A percentile compares a stretch with the other conserved stretches of the same genome.
phyloP scores from a whole-genome alignment of 2,888 invertebrate genomes.

The Corbicula japonica region DNA sequence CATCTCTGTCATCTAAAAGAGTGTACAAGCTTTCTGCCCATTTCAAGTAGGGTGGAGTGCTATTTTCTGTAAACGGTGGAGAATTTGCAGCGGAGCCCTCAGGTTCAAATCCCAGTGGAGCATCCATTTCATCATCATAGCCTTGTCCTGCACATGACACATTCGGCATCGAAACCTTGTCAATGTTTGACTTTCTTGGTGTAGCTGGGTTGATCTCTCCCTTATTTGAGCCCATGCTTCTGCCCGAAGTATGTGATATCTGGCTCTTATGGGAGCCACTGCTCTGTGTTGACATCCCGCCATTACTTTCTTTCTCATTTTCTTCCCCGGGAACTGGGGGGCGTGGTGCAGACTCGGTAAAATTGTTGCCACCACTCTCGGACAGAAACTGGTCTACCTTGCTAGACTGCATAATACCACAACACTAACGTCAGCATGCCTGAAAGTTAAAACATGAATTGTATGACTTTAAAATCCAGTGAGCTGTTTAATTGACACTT shows the following conservation, averaged over 20 bases:
- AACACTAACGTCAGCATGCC: slow-evolving; percentile 55
- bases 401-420: too few species aligned
- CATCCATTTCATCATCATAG: slow-evolving; percentile 79
- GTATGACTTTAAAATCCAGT: too few species aligned
- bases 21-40: slow-evolving; percentile 95
- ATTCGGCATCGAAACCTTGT: slow-evolving; percentile 64
- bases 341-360: slow-evolving; percentile 83
- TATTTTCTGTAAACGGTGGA: slow-evolving; percentile 85
- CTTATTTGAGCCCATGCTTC: slow-evolving; percentile 77
- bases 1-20: slow-evolving; percentile 95
- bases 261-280: slow-evolving; percentile 84
- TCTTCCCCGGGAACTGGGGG: slow-evolving; percentile 86
- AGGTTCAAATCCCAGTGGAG: slow-evolving; percentile 89
- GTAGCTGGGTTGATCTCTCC: slow-evolving; percentile 81
- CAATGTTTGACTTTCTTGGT: slow-evolving; percentile 84
- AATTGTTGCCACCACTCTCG: slow-evolving; percentile 84
- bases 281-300: slow-evolving; percentile 83
- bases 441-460: too few species aligned
- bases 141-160: slow-evolving; percentile 62
- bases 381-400: slow-evolving; percentile 82
- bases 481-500: too few species aligned
- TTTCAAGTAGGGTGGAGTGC: slow-evolving; percentile 92
- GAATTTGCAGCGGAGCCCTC: slow-evolving; percentile 88
- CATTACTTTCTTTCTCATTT: slow-evolving; percentile 84
- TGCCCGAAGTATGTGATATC: slow-evolving; percentile 75